These are phyloP conservation scores for Dermochelys coriacea DNA, from an alignment of 2,797 vertebrate species.

Conservation along the genomic window DNA sequence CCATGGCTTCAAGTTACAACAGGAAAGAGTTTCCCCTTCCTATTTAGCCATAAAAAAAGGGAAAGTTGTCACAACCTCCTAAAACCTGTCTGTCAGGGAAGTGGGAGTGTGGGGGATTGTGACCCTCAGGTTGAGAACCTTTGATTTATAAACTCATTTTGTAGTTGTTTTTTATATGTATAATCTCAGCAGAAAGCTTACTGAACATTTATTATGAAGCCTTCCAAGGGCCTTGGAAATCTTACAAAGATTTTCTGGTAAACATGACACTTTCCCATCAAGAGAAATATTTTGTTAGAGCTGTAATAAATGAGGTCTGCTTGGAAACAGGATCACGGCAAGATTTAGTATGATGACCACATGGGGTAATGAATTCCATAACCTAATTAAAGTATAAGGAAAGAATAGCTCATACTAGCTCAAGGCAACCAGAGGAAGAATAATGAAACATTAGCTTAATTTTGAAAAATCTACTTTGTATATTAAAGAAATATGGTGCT, in stretches of 20 bases:
- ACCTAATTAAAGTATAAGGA: neutral
- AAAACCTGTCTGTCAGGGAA: neutral
- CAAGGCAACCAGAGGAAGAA: neutral
- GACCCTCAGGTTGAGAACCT: neutral
- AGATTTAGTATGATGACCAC: neutral
- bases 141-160: neutral
- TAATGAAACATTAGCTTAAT: neutral
- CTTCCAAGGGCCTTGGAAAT: neutral
- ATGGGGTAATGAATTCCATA: neutral
- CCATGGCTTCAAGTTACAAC: neutral
- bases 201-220: neutral
- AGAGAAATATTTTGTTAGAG: neutral
- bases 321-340: neutral
- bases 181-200: neutral
- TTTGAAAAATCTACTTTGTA: neutral
- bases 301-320: neutral
- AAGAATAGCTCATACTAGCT: neutral
- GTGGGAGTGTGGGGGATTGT: neutral
- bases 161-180: neutral
- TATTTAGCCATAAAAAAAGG: neutral
- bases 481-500: neutral
- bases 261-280: neutral
- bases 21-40: neutral
- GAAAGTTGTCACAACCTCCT: neutral
- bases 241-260: neutral